Evolutionary conservation across 2,888 invertebrate genomes (phyloP), one percentile per base, ranked within the genome.

Genomic region (Eulithis testata): DNA sequence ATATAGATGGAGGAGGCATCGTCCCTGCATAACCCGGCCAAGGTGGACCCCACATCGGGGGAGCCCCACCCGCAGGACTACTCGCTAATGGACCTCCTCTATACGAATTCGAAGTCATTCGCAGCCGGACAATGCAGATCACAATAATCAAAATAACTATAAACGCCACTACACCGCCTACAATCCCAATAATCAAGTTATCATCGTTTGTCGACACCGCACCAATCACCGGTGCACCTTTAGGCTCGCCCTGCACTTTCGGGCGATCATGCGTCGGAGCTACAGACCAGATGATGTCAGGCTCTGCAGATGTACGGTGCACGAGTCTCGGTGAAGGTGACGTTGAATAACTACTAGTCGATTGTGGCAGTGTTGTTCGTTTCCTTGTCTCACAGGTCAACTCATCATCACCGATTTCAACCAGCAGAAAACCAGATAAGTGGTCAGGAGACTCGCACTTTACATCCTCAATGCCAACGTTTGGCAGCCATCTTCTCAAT

Each of bases 131-230:
- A 49, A 98, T 96, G 81, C 98, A 98, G 73, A 97, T 97, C n/a
- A 96, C 95, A 37, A 98, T 96, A 44, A 98, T 96, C 60, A 98
- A 94, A 70, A 98, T 96, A 11, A 97, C 97, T 72, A 98, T 97
- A 81, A 98, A 97, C 1, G 97, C 97, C 0, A 98, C 97, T 0
- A 98, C 98, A 1, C 98, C 98, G 0, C 98, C 98, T 0, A 98
- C 98, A 73, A 98, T 98, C n/a, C 97, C 97, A 66, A 98, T 98
- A 59, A 98, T 98, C n/a, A 98, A 92, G 4, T 97, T 98, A 77
- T 98, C 98, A 77, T 97, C 98, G 62, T 95, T 96, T 11, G 97
- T 94, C 0, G 95, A 90, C 8, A 94, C 93, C 65, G 94, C 93
- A 3, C 94, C 94, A 3, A 93, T 84, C 3, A 94, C 92, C 37